phyloP scores from a whole-genome alignment of 2,888 invertebrate species.

The Leptogaster cylindrica region DNA sequence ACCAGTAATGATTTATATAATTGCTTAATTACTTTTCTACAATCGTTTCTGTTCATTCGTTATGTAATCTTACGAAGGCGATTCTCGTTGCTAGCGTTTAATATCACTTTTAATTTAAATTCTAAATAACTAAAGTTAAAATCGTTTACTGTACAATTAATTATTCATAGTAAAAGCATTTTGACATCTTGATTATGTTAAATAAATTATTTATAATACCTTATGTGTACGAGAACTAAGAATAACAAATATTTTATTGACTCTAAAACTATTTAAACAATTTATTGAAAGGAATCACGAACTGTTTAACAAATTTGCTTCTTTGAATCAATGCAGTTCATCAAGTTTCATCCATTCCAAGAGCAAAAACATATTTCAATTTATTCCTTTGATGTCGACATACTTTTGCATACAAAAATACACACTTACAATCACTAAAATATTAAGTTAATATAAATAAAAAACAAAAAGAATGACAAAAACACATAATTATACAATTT shows the following conservation, averaged over 20 bases:
- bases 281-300: too few relatives aligned
- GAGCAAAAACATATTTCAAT: too few relatives aligned
- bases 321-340: too few relatives aligned
- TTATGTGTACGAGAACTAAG: neutral
- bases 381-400: too few relatives aligned
- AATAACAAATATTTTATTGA: too few relatives aligned
- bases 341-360: too few relatives aligned
- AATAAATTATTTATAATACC: too few relatives aligned
- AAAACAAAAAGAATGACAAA: neutral
- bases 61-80: slow-evolving; percentile 21
- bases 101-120: slow-evolving; percentile 18
- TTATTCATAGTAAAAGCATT: slow-evolving; percentile 32
- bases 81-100: slow-evolving; percentile 16
- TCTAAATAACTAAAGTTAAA: too few relatives aligned
- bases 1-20: neutral
- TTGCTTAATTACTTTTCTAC: neutral
- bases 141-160: neutral
- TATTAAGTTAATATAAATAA: slow-evolving; percentile 29
- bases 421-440: neutral
- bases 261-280: too few relatives aligned
- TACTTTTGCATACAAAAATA: too few relatives aligned
- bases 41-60: neutral
- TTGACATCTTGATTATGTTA: neutral
- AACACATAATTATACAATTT: slow-evolving; percentile 13
- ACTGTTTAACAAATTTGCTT: too few relatives aligned